These are phyloP conservation scores for Tor tambroides DNA, from an alignment of 2,113 vertebrate genomes.

Conservation along the genomic window DNA sequence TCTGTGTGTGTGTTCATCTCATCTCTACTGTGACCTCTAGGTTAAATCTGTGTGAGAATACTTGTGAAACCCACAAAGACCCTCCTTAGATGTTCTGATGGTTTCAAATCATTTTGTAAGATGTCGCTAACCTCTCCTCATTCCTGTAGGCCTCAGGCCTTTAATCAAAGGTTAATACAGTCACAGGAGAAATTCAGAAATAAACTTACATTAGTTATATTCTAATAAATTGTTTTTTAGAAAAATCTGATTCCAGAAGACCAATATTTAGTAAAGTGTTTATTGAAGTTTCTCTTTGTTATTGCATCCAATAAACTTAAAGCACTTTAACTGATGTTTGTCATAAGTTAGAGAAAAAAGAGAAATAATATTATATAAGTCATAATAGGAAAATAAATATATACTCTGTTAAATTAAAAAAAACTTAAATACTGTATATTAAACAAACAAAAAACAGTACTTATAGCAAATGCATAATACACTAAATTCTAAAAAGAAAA, in stretches of 20 bases:
- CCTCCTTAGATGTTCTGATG: neutral
- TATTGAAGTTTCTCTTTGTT: neutral
- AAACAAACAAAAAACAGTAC: neutral
- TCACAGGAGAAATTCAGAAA: neutral
- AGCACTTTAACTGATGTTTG: neutral
- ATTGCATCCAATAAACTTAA: neutral
- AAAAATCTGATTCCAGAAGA: neutral
- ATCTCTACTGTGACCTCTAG: constrained; percentile 11
- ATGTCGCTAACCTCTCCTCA: neutral
- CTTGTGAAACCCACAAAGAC: neutral
- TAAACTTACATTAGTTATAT: no score
- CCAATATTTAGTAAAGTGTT: neutral
- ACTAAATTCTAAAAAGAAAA: neutral
- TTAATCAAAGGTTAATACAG: neutral
- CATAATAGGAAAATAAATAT: constrained; percentile 9
- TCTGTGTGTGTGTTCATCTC: neutral
- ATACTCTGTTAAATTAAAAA: neutral
- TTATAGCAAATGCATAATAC: neutral
- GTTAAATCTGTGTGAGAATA: neutral
- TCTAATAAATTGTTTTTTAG: neutral
- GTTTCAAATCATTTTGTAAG: neutral
- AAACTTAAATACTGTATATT: no score
- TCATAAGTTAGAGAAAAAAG: neutral
- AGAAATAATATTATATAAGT: neutral
- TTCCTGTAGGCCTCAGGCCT: neutral